A percentile compares a stretch with the other conserved stretches of the same genome.
phyloP scores from a whole-genome alignment of 30 jellyfish, hydroid and myxozoan species.

The Hydra vulgaris region DNA sequence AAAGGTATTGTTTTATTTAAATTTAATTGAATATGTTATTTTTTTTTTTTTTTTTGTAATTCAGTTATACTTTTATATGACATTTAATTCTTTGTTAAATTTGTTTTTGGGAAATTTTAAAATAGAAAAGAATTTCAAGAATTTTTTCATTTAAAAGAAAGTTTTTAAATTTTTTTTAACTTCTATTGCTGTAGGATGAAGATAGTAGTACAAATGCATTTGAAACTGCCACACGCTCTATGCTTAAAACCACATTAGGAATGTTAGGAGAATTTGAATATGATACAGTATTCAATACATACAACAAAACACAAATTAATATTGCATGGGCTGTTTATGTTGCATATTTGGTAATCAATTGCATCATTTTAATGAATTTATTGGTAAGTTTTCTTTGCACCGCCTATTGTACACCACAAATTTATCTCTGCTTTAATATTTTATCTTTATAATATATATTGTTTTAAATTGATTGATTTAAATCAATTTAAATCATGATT shows the following conservation, averaged over 20 bases:
- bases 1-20: neutral
- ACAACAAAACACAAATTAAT: slow-evolving; percentile 60
- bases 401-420: too few relatives aligned
- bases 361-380: slow-evolving; percentile 89
- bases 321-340: slow-evolving; percentile 95
- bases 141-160: neutral
- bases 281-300: slow-evolving; percentile 80
- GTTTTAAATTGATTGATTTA: too few relatives aligned
- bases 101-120: too few relatives aligned
- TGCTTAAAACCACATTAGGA: slow-evolving; percentile 93
- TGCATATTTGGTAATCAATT: slow-evolving; percentile 73
- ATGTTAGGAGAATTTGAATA: slow-evolving; percentile 98
- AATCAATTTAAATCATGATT: too few relatives aligned
- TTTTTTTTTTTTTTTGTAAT: neutral
- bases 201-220: slow-evolving; percentile 70
- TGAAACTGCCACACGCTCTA: slow-evolving; percentile 88
- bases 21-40: neutral
- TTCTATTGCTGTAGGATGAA: neutral
- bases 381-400: slow-evolving; percentile 73
- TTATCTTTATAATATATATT: too few relatives aligned
- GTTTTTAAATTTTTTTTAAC: too few relatives aligned
- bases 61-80: neutral
- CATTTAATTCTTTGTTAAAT: neutral
- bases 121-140: too few relatives aligned
- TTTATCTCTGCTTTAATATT: too few relatives aligned